A percentile compares a stretch with the other conserved stretches of the same genome.
These are phyloP conservation scores for Manis javanica DNA, from an alignment of 2,797 vertebrate species.

Conservation along the genomic window DNA sequence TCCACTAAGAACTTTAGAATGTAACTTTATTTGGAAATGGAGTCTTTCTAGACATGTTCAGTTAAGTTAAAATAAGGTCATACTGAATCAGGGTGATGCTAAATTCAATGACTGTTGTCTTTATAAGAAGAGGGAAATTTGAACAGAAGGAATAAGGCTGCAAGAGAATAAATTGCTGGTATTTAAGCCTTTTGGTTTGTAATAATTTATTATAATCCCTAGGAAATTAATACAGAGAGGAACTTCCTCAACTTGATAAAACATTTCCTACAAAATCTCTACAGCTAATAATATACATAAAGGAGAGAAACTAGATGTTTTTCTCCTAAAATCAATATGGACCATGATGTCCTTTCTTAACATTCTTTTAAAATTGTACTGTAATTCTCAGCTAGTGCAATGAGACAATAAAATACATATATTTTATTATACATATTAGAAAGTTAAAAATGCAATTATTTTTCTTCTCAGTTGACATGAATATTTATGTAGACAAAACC, in stretches of 20 bases:
- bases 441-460: neutral
- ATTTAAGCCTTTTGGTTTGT: neutral
- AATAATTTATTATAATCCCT: neutral
- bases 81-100: neutral
- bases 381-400: neutral
- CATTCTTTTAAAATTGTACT: neutral
- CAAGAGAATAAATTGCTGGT: neutral
- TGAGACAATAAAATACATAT: neutral
- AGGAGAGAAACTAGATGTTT: neutral
- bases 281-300: neutral
- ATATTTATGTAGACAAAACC: neutral
- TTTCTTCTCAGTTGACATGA: neutral
- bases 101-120: neutral
- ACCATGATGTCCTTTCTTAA: neutral
- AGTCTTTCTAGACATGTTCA: neutral
- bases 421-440: neutral
- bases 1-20: neutral
- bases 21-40: neutral
- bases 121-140: neutral
- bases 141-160: neutral
- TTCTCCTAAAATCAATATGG: neutral
- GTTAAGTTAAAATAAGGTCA: neutral
- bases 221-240: neutral
- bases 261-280: neutral
- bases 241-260: neutral